These are phyloP conservation scores for Pomacea canaliculata DNA, from an alignment of 2,888 invertebrate genomes.

Conservation along the genomic window DNA sequence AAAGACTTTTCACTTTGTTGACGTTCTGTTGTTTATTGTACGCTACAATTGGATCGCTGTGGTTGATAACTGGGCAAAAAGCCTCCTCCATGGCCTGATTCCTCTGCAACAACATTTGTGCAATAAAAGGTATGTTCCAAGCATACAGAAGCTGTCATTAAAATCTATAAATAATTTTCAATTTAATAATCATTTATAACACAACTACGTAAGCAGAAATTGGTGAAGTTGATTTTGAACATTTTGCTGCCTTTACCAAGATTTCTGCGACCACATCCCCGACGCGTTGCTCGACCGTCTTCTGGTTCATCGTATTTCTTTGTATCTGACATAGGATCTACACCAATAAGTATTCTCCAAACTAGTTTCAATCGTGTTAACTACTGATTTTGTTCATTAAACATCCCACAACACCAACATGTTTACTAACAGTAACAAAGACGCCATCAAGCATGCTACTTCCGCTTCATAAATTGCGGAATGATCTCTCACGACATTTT, in stretches of 20 bases:
- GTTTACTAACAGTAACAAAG: no score
- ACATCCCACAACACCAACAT: no score
- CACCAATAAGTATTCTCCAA: no score
- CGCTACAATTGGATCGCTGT: conserved; percentile 79
- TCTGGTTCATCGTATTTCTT: conserved; percentile 23
- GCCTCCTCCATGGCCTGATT: conserved; percentile 79
- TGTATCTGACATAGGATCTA: no score
- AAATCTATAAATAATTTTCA: no score
- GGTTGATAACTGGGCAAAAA: conserved; percentile 88
- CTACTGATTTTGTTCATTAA: no score
- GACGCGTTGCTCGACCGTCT: conserved; percentile 32
- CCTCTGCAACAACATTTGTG: conserved; percentile 41
- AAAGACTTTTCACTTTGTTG: conserved; percentile 78
- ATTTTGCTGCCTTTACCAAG: conserved; percentile 18
- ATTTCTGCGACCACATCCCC: conserved; percentile 27
- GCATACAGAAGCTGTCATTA: no score
- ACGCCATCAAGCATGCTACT: background rate
- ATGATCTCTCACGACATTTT: background rate
- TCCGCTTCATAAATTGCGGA: conserved; percentile 5
- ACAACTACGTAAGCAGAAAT: no score
- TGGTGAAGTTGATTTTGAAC: no score
- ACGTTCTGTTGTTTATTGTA: conserved; percentile 79
- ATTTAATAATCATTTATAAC: no score
- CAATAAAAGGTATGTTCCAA: no score
- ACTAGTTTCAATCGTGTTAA: no score